Percentiles rank a stretch among this genome's conserved stretches.
phyloP scores from a whole-genome alignment of 2,888 invertebrate species.

The Orchesellides sinensis region DNA sequence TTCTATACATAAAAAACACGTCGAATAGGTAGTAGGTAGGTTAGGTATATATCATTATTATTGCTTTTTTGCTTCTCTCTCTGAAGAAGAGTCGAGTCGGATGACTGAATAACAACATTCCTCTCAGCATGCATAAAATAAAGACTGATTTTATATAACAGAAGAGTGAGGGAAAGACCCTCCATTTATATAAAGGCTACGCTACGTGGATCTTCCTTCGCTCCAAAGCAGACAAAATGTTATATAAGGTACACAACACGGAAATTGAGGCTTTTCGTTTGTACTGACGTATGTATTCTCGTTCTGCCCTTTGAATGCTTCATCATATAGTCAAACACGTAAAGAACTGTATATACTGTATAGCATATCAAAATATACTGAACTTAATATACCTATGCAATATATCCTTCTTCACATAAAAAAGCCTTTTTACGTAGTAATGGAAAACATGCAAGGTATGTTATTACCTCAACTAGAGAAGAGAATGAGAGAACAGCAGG shows the following conservation, averaged over 20 bases:
- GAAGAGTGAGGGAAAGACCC: constrained; percentile 1
- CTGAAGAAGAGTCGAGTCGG: constrained; percentile 40
- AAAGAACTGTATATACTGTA: neutral
- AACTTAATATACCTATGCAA: neutral
- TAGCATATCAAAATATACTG: neutral
- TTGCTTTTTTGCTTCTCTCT: constrained; percentile 15
- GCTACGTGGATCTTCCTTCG: constrained; percentile 24
- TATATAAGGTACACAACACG: constrained; percentile 45
- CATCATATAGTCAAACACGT: neutral
- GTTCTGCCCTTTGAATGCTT: constrained; percentile 40
- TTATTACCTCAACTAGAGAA: constrained; percentile 7
- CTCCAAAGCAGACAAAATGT: constrained; percentile 32
- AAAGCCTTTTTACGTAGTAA: neutral
- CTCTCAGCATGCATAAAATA: constrained; percentile 46
- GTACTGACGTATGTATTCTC: neutral
- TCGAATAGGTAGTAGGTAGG: neutral
- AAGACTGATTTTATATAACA: constrained; percentile 52
- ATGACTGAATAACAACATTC: constrained; percentile 55
- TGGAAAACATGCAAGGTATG: neutral
- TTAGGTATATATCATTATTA: constrained; percentile 7
- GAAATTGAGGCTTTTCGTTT: constrained; percentile 49
- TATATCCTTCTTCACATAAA: neutral
- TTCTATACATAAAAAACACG: neutral
- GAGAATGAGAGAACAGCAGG: constrained; percentile 54
- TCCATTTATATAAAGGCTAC: too few species aligned